Evolutionary conservation across 1,140 invertebrate genomes (phyloP), one percentile per base, ranked within the genome.

Genomic region (Hydropsyche tenuis): DNA sequence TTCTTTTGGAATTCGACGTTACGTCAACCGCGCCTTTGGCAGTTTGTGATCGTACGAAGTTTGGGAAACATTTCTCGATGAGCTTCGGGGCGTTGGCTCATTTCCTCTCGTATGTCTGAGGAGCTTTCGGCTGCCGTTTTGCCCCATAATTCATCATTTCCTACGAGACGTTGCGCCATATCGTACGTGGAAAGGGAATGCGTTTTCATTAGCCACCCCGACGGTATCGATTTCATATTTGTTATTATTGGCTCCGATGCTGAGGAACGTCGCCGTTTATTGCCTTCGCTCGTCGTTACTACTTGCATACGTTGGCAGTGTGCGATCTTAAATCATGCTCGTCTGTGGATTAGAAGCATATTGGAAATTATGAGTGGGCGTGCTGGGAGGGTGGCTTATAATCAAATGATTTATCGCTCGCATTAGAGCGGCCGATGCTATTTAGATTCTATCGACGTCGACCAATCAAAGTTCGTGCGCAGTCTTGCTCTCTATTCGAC

Each of bases 91-190:
- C 63, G 63, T 65, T 65, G 63, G 63, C 30, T 65, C 63, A 65
- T 65, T 65, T 65, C 63, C 63, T 65, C 16, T 37, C 63, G 63
- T 14, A 16, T 12, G 45, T 48, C 18, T 60, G 56, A 60, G 56
- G 18, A 25, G 22, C 23, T 22, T 65, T 43, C n/a, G 20, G 42
- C 27, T 20, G 63, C 63, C 20, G 20, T 56, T 72, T 37, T 37
- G 30, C 53, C 60, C 62, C 25, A 65, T 73, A 73, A 73, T 73
- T 73, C 71, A 73, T 73, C 71, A 73, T 73, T 73, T 73, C 71
- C 71, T 73, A 5, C 43, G 23, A 56, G 46, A 56, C 69, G 48
- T 70, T 72, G 48, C 63, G 46, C 20, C 65, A 11, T 64, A 23
- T 48, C 16, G 45, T 48, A 48, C 18, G 30, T 72, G 70, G 70